Evolutionary conservation across 2,888 invertebrate species (phyloP).

Genomic region (Incurvaria masculella): DNA sequence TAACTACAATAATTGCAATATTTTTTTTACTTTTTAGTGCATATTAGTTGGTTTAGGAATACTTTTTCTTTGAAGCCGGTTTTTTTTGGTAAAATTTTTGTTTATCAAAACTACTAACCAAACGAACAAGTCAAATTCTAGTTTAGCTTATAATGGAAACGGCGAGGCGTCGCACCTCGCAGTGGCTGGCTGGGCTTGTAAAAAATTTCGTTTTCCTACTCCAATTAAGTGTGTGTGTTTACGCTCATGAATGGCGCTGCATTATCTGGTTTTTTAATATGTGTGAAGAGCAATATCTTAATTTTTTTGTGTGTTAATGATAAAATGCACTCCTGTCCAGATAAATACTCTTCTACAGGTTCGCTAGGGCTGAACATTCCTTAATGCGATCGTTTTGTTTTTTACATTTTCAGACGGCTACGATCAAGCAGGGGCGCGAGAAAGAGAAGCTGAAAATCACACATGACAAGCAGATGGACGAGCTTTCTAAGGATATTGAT

Average conservation of each 20-base stretch:
- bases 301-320: not conserved
- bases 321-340: not conserved
- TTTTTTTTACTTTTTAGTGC: too few species aligned
- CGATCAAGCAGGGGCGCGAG: slow-evolving; percentile 88
- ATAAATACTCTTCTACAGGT: not conserved
- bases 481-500: slow-evolving; percentile 83
- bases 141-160: too few species aligned
- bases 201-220: too few species aligned
- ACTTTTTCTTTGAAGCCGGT: too few species aligned
- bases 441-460: slow-evolving; percentile 88
- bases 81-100: too few species aligned
- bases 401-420: slow-evolving; percentile 56
- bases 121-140: too few species aligned
- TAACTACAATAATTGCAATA: too few species aligned
- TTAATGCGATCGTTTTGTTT: not conserved
- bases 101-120: too few species aligned
- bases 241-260: not conserved
- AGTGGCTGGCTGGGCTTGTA: too few species aligned
- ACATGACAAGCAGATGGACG: slow-evolving; percentile 91
- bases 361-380: not conserved
- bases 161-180: too few species aligned
- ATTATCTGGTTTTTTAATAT: not conserved
- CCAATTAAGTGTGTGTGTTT: too few species aligned
- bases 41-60: too few species aligned
- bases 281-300: not conserved